Percentiles rank a stretch among this genome's conserved stretches.
Evolutionary conservation across 2,113 vertebrate species (phyloP).

Genomic region (Brachypteracias leptosomus): DNA sequence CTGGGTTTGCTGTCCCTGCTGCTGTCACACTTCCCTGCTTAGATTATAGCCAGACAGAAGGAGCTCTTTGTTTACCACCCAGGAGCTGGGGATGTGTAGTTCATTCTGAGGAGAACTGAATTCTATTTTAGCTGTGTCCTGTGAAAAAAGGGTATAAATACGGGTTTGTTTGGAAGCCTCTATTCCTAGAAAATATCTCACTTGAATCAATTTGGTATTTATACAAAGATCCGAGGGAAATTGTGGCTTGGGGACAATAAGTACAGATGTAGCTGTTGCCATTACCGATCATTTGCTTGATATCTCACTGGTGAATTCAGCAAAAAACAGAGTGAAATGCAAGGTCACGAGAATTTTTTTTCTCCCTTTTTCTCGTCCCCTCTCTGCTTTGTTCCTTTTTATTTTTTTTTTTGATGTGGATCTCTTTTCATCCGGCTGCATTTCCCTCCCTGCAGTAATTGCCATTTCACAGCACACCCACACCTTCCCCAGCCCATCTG

Average conservation of each 20-base stretch:
- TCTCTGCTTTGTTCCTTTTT: constrained; percentile 7
- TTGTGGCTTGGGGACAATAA: neutral
- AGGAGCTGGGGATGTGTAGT: neutral
- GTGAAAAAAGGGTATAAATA: neutral
- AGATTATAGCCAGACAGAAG: neutral
- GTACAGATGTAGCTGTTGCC: neutral
- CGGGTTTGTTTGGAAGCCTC: neutral
- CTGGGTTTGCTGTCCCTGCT: neutral
- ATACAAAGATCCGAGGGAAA: neutral
- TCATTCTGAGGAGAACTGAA: constrained; percentile 17
- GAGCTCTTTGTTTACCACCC: constrained; percentile 25
- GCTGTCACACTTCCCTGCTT: neutral
- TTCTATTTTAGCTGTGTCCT: constrained; percentile 16
- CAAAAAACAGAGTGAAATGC: neutral
- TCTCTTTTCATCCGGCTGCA: neutral
- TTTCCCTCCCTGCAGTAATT: constrained; percentile 47
- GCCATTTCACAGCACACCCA: constrained; percentile 58
- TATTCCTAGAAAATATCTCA: constrained; percentile 20
- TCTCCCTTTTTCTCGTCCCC: neutral
- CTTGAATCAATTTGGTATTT: constrained; percentile 14
- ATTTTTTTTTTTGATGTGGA: neutral
- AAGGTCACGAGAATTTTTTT: neutral
- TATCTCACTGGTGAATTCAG: constrained; percentile 12
- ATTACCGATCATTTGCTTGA: neutral
- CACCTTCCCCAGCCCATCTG: constrained; percentile 61